Conservation (phyloP, 2,888 invertebrate species). For the Sialis fuliginosa region DNA sequence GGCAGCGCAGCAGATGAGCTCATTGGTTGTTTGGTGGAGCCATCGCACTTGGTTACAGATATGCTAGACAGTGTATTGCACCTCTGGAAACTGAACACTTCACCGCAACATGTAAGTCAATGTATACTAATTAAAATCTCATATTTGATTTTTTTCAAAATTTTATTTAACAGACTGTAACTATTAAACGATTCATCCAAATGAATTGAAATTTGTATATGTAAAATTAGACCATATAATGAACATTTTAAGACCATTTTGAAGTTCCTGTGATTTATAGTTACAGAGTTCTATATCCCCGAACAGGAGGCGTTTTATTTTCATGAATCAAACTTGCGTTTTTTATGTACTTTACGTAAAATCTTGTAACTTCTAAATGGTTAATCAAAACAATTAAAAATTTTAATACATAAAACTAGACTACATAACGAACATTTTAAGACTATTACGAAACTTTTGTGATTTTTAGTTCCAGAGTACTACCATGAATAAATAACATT, state of each 20-base stretch:
- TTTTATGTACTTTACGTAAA: background rate
- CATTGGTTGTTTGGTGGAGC: slow-evolving; percentile 37
- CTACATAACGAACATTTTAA: background rate
- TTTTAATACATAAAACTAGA: too few relatives aligned
- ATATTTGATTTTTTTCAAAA: too few relatives aligned
- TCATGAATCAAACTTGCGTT: background rate
- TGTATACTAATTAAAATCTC: too few relatives aligned
- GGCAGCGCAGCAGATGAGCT: too few relatives aligned
- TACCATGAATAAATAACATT: background rate
- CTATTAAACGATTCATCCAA: too few relatives aligned
- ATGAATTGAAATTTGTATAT: too few relatives aligned
- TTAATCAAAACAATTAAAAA: too few relatives aligned
- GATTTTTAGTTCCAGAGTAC: background rate
- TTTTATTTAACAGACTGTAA: too few relatives aligned
- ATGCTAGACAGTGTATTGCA: slow-evolving; percentile 69
- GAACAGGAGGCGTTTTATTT: background rate
- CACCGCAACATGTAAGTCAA: slow-evolving; percentile 55
- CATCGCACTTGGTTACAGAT: slow-evolving; percentile 67
- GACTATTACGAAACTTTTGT: background rate
- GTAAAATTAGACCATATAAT: too few relatives aligned
- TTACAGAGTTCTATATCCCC: too few relatives aligned
- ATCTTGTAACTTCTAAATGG: background rate
- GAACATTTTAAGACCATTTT: too few relatives aligned
- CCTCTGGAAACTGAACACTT: slow-evolving; percentile 56
- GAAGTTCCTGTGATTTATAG: too few relatives aligned